Percentiles rank a stretch among this genome's conserved stretches.
Conservation (phyloP, 2,797 vertebrate genomes). For the Prunella strophiata region DNA sequence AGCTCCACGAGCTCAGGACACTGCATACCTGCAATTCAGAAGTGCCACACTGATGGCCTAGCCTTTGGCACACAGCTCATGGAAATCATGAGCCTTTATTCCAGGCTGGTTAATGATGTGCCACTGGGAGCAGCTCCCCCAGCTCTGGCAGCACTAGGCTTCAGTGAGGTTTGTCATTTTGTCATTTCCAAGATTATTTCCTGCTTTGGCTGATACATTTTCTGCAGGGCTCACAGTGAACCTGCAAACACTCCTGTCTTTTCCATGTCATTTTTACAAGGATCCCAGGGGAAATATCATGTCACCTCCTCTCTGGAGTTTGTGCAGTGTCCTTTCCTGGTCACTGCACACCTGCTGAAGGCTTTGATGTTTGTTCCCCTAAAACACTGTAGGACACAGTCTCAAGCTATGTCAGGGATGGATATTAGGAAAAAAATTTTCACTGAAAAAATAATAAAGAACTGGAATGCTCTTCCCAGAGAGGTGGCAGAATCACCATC, state of each 20-base stretch:
- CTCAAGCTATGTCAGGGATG: too few species aligned
- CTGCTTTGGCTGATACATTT: background rate
- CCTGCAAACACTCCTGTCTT: background rate
- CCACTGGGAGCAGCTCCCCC: background rate
- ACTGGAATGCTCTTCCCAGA: too few species aligned
- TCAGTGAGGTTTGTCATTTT: background rate
- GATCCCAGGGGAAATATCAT: background rate
- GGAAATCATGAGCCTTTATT: background rate
- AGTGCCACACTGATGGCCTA: too few species aligned
- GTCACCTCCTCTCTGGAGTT: background rate
- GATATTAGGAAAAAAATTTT: too few species aligned
- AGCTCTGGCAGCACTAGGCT: background rate
- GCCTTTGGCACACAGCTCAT: background rate
- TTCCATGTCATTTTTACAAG: background rate
- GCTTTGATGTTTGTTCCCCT: background rate
- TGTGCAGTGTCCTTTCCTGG: background rate
- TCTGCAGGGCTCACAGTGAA: background rate
- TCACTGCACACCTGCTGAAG: background rate
- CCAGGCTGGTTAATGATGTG: background rate
- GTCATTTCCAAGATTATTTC: background rate
- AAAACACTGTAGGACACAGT: background rate
- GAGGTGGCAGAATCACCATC: too few species aligned
- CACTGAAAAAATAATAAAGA: too few species aligned
- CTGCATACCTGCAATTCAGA: background rate
- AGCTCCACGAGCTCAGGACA: background rate